A percentile compares a stretch with the other conserved stretches of the same genome.
phyloP scores from a whole-genome alignment of 2,113 vertebrate species.

The Anarrhichthys ocellatus region DNA sequence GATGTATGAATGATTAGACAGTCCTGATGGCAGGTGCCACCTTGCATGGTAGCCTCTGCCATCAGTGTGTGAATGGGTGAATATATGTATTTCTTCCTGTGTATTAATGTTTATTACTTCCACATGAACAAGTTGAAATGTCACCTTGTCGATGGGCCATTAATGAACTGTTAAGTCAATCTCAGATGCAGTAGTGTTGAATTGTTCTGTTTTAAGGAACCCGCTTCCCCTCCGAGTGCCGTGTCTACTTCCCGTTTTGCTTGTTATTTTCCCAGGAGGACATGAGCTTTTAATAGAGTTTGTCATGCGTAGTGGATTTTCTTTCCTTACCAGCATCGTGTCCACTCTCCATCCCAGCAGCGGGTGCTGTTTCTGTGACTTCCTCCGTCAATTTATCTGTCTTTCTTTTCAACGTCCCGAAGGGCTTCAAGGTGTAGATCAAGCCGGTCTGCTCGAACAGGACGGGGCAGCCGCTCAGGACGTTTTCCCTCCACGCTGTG shows the following conservation, averaged over 20 bases:
- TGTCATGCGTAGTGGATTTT: background rate
- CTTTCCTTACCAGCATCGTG: background rate
- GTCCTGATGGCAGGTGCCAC: too few species aligned
- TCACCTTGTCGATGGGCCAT: slow-evolving; percentile 23
- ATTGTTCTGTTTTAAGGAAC: background rate
- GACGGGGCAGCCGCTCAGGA: slow-evolving; percentile 59
- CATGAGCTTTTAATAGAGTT: background rate
- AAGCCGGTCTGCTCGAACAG: slow-evolving; percentile 61
- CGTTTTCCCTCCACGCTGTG: slow-evolving; percentile 51
- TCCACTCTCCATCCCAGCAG: background rate
- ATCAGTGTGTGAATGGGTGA: too few species aligned
- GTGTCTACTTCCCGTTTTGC: background rate
- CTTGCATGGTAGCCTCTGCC: background rate
- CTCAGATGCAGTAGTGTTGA: background rate
- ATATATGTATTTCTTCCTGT: background rate
- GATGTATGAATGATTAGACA: background rate
- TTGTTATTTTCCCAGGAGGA: background rate
- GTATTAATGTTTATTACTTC: background rate
- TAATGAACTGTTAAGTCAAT: background rate
- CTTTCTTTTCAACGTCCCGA: slow-evolving; percentile 40
- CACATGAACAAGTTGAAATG: background rate
- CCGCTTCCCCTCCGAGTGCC: background rate
- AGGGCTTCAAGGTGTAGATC: slow-evolving; percentile 61
- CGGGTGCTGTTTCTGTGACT: background rate
- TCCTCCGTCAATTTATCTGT: background rate